Percentiles rank a stretch among this genome's conserved stretches.
Conservation (phyloP, 2,797 vertebrate species). For the Lateolabrax maculatus region DNA sequence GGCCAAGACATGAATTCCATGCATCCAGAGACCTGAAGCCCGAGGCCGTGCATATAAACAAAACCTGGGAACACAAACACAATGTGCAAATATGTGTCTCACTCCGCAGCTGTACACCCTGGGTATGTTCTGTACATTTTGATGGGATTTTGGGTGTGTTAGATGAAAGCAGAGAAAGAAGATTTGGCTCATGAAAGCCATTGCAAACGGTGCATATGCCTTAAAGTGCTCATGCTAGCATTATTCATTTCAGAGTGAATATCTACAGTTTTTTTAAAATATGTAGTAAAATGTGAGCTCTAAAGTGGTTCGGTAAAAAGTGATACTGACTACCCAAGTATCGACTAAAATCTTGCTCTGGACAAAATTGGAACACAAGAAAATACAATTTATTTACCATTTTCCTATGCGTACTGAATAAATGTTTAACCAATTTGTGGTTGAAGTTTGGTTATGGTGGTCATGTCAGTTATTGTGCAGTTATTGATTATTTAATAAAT, state of each 20-base stretch:
- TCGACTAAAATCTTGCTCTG: neutral
- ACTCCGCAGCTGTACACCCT: constrained; percentile 15
- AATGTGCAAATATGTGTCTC: constrained; percentile 36
- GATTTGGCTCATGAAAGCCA: neutral
- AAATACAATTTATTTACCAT: neutral
- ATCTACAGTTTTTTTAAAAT: neutral
- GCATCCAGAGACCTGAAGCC: constrained; percentile 48
- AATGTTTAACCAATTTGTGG: neutral
- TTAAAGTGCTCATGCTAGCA: neutral
- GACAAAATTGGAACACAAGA: neutral
- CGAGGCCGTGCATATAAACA: constrained; percentile 41
- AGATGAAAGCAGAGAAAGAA: neutral
- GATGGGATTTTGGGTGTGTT: neutral
- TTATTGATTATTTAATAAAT: neutral
- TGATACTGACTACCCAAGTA: too few species aligned
- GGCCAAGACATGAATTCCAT: constrained; percentile 26
- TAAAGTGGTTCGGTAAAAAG: neutral
- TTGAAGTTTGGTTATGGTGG: neutral
- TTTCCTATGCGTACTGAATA: neutral
- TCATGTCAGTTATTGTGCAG: constrained; percentile 2
- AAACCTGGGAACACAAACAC: constrained; percentile 47
- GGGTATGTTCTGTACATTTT: neutral
- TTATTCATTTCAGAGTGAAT: too few species aligned
- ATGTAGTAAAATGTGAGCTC: too few species aligned
- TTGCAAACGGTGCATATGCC: neutral